Percentiles rank a stretch among this genome's conserved stretches.
phyloP scores from a whole-genome alignment of 2,888 invertebrate genomes.

The Euplexia lucipara region DNA sequence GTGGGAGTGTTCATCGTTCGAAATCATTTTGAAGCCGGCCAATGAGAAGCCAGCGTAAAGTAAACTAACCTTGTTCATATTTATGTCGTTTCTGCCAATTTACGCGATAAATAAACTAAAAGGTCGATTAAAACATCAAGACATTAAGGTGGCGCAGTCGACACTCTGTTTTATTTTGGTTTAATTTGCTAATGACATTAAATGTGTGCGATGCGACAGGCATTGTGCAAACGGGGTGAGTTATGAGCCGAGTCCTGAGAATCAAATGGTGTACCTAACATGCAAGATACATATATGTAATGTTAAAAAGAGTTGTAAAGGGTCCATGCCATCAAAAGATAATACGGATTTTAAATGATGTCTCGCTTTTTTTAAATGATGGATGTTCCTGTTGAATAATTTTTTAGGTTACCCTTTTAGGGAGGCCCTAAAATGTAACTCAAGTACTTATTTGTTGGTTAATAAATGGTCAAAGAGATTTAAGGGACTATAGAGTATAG shows the following conservation, averaged over 20 bases:
- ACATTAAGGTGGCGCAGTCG: conserved; percentile 31
- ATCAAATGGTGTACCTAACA: too few relatives aligned
- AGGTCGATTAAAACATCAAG: conserved; percentile 23
- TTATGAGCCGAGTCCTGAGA: conserved; percentile 23
- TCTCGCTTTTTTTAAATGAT: too few relatives aligned
- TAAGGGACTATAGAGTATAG: too few relatives aligned
- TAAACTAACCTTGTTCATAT: conserved; percentile 38
- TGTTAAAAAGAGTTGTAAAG: too few relatives aligned
- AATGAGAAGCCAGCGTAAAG: conserved; percentile 38
- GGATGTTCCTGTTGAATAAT: too few relatives aligned
- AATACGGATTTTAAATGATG: too few relatives aligned
- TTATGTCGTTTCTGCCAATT: conserved; percentile 35
- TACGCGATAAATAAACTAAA: conserved; percentile 25
- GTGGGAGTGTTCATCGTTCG: conserved; percentile 54
- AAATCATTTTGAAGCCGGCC: conserved; percentile 24
- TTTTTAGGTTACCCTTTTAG: too few relatives aligned
- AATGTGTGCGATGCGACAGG: conserved; percentile 19
- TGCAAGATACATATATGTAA: too few relatives aligned
- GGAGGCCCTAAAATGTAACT: too few relatives aligned
- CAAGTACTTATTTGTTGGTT: too few relatives aligned
- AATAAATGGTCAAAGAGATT: too few relatives aligned
- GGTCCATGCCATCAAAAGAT: too few relatives aligned
- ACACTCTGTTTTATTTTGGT: conserved; percentile 38
- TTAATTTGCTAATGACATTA: conserved; percentile 36
- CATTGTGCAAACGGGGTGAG: conserved; percentile 21